Evolutionary conservation across 1,140 invertebrate genomes (phyloP).

Genomic region (Probaryconus sp.): DNA sequence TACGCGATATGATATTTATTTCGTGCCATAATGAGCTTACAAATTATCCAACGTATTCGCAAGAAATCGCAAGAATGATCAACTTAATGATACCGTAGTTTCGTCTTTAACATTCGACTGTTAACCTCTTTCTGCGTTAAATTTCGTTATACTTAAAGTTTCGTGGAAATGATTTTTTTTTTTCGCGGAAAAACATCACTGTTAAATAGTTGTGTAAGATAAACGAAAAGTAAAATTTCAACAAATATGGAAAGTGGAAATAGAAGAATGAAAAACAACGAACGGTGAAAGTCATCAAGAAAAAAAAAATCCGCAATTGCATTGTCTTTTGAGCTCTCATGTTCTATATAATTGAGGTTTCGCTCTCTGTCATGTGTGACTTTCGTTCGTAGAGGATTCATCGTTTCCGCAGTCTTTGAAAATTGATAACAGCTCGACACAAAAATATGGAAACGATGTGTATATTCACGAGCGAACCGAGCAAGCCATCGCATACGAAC

Average conservation of each 20-base stretch:
- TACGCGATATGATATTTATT: constrained; percentile 56
- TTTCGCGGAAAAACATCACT: too few relatives aligned
- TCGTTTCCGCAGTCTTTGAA: constrained; percentile 44
- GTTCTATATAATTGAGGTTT: neutral
- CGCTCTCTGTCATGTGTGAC: constrained; percentile 14
- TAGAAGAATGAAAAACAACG: too few relatives aligned
- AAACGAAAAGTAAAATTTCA: too few relatives aligned
- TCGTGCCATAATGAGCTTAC: constrained; percentile 55
- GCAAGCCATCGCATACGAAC: constrained; percentile 16
- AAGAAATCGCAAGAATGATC: constrained; percentile 52
- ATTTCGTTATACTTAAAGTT: too few relatives aligned
- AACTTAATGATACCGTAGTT: constrained; percentile 37
- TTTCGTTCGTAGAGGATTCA: constrained; percentile 20
- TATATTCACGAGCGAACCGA: constrained; percentile 35
- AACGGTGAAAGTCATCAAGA: too few relatives aligned
- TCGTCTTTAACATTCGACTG: constrained; percentile 38
- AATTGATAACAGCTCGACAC: constrained; percentile 33
- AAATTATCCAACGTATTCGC: constrained; percentile 45
- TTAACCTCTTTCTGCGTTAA: constrained; percentile 28
- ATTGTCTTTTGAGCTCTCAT: too few relatives aligned
- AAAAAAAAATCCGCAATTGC: too few relatives aligned
- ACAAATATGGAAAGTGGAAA: too few relatives aligned
- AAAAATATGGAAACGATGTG: constrained; percentile 52
- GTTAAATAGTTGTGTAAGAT: too few relatives aligned
- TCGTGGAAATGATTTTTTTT: too few relatives aligned